Evolutionary conservation across 2,113 vertebrate genomes (phyloP).

Genomic region (Epinephelus fuscoguttatus): DNA sequence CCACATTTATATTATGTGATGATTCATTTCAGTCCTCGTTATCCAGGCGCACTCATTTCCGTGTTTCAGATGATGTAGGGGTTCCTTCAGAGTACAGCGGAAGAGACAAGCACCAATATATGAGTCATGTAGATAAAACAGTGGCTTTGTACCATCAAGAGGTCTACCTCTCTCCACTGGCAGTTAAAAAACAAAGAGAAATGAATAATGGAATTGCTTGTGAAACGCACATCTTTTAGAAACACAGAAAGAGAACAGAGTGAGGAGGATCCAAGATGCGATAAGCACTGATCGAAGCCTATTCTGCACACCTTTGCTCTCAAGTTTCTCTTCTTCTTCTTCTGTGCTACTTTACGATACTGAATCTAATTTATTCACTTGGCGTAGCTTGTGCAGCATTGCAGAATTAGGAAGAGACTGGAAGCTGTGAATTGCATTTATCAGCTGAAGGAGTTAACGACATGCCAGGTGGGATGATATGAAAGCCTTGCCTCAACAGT

Average conservation of each 20-base stretch:
- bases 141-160: slow-evolving; percentile 33
- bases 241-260: slow-evolving; percentile 41
- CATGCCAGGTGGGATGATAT: slow-evolving; percentile 73
- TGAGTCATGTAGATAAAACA: slow-evolving; percentile 46
- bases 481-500: slow-evolving; percentile 65
- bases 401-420: slow-evolving; percentile 70
- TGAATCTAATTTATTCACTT: slow-evolving; percentile 74
- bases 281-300: slow-evolving; percentile 59
- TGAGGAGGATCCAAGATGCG: slow-evolving; percentile 37
- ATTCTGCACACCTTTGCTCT: slow-evolving; percentile 57
- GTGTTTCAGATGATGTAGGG: not conserved
- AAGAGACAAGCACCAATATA: slow-evolving; percentile 9
- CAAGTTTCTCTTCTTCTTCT: slow-evolving; percentile 27
- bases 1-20: slow-evolving; percentile 5
- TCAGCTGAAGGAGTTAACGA: slow-evolving; percentile 70
- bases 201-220: slow-evolving; percentile 34
- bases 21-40: slow-evolving; percentile 9
- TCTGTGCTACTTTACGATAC: slow-evolving; percentile 33
- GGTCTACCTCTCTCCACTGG: slow-evolving; percentile 48
- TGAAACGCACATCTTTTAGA: slow-evolving; percentile 41
- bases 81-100: not conserved
- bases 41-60: not conserved
- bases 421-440: slow-evolving; percentile 76
- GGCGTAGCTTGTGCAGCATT: slow-evolving; percentile 45
- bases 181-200: slow-evolving; percentile 48